Evolutionary conservation across 2,113 vertebrate genomes (phyloP), one percentile per base, ranked within the genome.

Genomic region (Poicephalus meyeri): DNA sequence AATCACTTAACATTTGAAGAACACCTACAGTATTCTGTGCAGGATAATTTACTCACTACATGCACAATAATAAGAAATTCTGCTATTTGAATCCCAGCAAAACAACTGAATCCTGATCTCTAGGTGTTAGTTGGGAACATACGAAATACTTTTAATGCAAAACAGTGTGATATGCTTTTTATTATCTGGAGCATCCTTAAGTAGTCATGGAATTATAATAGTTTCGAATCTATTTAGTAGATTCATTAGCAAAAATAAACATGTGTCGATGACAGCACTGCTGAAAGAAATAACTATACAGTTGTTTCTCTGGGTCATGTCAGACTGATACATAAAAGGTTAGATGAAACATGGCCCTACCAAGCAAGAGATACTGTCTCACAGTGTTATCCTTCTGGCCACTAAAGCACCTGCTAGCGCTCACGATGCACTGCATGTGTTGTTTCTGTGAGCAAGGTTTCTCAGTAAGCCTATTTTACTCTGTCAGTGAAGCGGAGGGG

Each of bases 371-470:
- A 66, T 83, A 9, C 79, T 20, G 8, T 89, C 81, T 82, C 80
- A 13, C 58, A 17, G 71, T 46, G 93, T 31, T 89, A 16, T 53
- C 93, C 89, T 76, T 58, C 95, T 70, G 89, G 93, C 81, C 91
- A n/a, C 61, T 39, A 87, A 86, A 90, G 95, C 96, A 96, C 96
- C 96, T 97, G 97, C 95, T 96, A 23, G 93, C 78, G 92, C 80
- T 86, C 82, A 50, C 63, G 71, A 25, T 29, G 90, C 86, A 1
- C 94, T 80, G 89, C 69, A 7, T 95, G 95, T 70, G 89, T 13
- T 33, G 72, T 46, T 76, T 80, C 77, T 63, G 89, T 9, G 94
- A 85, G 88, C 93, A 11, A 7, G 86, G 86, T 72, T 77, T 93
- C 96, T 84, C 90, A 82, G 42, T 55, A 74, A 84, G 91, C 92